phyloP scores from a whole-genome alignment of 1,140 invertebrate species.

The Orchestia grillus region DNA sequence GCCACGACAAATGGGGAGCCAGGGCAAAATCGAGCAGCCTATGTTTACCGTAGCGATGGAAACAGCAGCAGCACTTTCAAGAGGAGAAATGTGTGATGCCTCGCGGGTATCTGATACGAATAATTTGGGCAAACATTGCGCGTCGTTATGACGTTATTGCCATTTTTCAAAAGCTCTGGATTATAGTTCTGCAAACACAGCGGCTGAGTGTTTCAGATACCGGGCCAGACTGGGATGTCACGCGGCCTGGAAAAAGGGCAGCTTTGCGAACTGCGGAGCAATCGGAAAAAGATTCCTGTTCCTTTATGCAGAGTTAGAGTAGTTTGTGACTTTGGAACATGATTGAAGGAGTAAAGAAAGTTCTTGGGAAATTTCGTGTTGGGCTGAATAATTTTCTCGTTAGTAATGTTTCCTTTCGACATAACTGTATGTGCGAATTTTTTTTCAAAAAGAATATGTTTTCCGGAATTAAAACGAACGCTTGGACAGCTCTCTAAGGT shows the following conservation, averaged over 20 bases:
- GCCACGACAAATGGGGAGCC: not conserved
- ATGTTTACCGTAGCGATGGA: constrained; percentile 47
- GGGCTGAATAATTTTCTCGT: no score
- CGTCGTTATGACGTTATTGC: not conserved
- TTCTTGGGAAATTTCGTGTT: no score
- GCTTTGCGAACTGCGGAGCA: not conserved
- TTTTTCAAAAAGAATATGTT: no score
- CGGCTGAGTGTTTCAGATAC: not conserved
- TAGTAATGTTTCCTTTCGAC: no score
- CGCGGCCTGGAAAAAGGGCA: not conserved
- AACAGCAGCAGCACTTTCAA: not conserved
- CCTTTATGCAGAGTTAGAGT: not conserved
- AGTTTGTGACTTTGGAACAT: not conserved
- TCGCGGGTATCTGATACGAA: not conserved
- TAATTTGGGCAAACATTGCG: not conserved
- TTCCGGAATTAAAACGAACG: no score
- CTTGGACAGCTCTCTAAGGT: no score
- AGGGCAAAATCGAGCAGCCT: not conserved
- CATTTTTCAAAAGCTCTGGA: not conserved
- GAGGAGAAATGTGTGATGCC: not conserved
- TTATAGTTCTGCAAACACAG: not conserved
- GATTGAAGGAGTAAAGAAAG: no score
- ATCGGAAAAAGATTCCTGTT: not conserved
- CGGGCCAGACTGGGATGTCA: not conserved
- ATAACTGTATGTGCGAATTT: no score